Evolutionary conservation across 2,888 invertebrate species (phyloP).

Genomic region (Mesoligia furuncula): DNA sequence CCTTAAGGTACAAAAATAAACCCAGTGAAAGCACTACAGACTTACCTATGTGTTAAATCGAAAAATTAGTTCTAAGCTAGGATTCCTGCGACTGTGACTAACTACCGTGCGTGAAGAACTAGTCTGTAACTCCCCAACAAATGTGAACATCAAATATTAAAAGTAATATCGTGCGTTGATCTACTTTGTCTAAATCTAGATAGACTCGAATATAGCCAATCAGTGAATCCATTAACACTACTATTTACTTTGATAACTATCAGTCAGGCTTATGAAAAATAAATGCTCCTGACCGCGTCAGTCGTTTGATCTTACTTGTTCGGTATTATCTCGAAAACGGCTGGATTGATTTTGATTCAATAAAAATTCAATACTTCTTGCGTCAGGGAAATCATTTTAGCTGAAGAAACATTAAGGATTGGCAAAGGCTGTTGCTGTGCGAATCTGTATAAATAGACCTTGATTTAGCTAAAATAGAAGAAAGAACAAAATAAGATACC

Average conservation of each 20-base stretch:
- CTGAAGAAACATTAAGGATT: not conserved
- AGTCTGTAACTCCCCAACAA: conserved; percentile 1
- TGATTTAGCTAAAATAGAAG: not conserved
- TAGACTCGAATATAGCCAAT: conserved; percentile 15
- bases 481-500: not conserved
- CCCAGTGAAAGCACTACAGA: not conserved
- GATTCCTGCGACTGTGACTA: not conserved
- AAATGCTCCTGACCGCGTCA: not conserved
- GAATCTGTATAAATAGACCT: not conserved
- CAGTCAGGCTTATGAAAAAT: conserved; percentile 22
- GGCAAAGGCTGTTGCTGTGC: not conserved
- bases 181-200: conserved; percentile 44
- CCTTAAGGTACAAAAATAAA: not conserved
- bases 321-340: not conserved
- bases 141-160: conserved; percentile 22
- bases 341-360: not conserved
- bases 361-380: not conserved
- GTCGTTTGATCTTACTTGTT: not conserved
- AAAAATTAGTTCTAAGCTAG: not conserved
- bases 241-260: conserved; percentile 31
- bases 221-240: conserved; percentile 39
- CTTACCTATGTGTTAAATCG: not conserved
- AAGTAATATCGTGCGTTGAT: conserved; percentile 31
- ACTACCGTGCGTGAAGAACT: not conserved
- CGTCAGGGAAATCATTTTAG: not conserved